These are phyloP conservation scores for Physella acuta DNA, from an alignment of 1,140 invertebrate genomes.

Conservation along the genomic window DNA sequence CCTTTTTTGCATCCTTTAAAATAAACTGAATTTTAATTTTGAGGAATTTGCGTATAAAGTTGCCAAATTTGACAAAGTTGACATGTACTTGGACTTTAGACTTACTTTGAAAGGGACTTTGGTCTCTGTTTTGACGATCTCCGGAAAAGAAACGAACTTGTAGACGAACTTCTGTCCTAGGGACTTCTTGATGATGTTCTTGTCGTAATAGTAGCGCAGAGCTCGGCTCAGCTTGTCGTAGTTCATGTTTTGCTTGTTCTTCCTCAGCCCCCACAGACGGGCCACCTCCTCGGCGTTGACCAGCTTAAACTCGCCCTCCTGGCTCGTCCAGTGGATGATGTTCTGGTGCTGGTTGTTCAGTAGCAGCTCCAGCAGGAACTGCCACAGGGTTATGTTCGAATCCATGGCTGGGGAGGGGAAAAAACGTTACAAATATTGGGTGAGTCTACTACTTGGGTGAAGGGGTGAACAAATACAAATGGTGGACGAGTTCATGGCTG, in stretches of 20 bases:
- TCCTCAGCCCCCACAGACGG: slow-evolving; percentile 91
- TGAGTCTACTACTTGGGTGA: too few species aligned
- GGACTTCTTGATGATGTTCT: slow-evolving; percentile 95
- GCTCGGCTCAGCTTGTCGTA: slow-evolving; percentile 96
- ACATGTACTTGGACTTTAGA: not conserved
- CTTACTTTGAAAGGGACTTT: slow-evolving; percentile 49
- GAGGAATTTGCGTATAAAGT: too few species aligned
- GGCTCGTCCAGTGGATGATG: slow-evolving; percentile 97
- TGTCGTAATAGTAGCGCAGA: slow-evolving; percentile 96
- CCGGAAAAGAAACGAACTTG: slow-evolving; percentile 82
- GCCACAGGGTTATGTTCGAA: slow-evolving; percentile 59
- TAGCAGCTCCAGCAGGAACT: slow-evolving; percentile 64
- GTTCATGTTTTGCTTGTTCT: slow-evolving; percentile 99
- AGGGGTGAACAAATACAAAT: too few species aligned
- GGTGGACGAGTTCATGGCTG: too few species aligned
- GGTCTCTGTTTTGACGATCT: slow-evolving; percentile 66
- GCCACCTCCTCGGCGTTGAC: slow-evolving; percentile 97
- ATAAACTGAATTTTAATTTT: too few species aligned
- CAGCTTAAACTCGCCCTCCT: slow-evolving; percentile 97
- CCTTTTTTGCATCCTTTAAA: too few species aligned
- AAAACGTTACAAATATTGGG: too few species aligned
- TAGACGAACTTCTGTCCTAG: slow-evolving; percentile 95
- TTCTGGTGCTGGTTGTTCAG: slow-evolving; percentile 93
- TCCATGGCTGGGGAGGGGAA: slow-evolving; percentile 43
- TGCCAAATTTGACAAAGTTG: too few species aligned